phyloP scores from a whole-genome alignment of 2,797 vertebrate genomes.

The Mycteria americana region DNA sequence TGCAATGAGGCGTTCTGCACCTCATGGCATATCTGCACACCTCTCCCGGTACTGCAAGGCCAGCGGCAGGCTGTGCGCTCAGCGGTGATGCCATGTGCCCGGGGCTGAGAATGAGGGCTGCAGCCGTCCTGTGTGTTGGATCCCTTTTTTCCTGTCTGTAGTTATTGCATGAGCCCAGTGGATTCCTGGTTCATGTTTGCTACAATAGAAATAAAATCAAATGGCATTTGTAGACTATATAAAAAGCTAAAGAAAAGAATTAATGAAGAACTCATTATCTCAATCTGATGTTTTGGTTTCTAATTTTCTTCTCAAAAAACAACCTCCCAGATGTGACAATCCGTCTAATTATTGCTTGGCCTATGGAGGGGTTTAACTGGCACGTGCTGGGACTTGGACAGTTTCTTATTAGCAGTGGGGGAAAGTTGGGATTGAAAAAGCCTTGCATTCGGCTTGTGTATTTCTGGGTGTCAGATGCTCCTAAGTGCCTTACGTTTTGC shows the following conservation, averaged over 20 bases:
- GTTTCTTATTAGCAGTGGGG: conserved; percentile 18
- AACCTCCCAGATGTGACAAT: conserved; percentile 36
- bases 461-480: conserved; percentile 57
- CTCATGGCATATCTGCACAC: accelerated
- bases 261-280: conserved; percentile 50
- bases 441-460: not conserved
- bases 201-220: not conserved
- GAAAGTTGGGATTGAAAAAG: conserved; percentile 28
- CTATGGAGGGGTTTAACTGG: conserved; percentile 32
- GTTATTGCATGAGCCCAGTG: not conserved
- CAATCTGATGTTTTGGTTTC: conserved; percentile 50
- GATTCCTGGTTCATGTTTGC: not conserved
- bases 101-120: not conserved
- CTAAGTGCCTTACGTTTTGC: conserved; percentile 47
- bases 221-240: not conserved
- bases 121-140: accelerated
- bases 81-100: not conserved
- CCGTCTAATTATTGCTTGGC: conserved; percentile 34
- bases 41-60: not conserved
- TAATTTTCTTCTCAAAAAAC: conserved; percentile 30
- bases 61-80: not conserved
- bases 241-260: conserved; percentile 23
- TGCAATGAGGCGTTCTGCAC: not conserved
- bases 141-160: not conserved
- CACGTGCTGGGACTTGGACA: conserved; percentile 14